Conservation (phyloP, 2,113 vertebrate species). For the Drymodes brunneopygia region DNA sequence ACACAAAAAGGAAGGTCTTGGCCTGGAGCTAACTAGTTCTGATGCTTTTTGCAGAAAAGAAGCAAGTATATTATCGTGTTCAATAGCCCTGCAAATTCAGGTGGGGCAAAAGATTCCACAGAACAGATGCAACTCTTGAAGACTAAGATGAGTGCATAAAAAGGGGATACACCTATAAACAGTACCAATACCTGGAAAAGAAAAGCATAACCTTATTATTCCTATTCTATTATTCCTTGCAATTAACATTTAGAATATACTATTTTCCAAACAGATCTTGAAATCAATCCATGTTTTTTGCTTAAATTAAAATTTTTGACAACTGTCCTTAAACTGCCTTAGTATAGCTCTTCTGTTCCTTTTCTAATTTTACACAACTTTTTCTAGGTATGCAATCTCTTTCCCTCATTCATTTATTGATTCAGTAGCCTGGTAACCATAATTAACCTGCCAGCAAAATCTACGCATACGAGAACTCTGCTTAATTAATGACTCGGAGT, state of each 20-base stretch:
- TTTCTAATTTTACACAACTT: background rate
- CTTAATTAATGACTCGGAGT: constrained; percentile 20
- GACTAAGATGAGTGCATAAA: background rate
- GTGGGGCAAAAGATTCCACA: background rate
- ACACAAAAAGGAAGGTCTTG: background rate
- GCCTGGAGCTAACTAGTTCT: background rate
- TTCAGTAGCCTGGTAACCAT: constrained; percentile 26
- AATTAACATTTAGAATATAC: background rate
- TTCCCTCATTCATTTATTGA: background rate
- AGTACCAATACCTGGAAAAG: background rate
- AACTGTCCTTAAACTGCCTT: background rate
- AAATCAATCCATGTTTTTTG: background rate
- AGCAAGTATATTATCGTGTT: background rate
- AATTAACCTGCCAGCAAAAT: constrained; percentile 46
- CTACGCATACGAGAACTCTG: background rate
- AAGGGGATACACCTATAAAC: background rate
- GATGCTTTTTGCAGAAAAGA: background rate
- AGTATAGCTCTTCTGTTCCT: background rate
- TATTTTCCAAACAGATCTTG: background rate
- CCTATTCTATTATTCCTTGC: background rate
- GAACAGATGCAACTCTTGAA: background rate
- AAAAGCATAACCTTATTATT: background rate
- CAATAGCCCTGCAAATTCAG: background rate
- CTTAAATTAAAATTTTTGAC: background rate
- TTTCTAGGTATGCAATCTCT: background rate